Conservation (phyloP, 2,113 vertebrate species). For the Meriones unguiculatus region DNA sequence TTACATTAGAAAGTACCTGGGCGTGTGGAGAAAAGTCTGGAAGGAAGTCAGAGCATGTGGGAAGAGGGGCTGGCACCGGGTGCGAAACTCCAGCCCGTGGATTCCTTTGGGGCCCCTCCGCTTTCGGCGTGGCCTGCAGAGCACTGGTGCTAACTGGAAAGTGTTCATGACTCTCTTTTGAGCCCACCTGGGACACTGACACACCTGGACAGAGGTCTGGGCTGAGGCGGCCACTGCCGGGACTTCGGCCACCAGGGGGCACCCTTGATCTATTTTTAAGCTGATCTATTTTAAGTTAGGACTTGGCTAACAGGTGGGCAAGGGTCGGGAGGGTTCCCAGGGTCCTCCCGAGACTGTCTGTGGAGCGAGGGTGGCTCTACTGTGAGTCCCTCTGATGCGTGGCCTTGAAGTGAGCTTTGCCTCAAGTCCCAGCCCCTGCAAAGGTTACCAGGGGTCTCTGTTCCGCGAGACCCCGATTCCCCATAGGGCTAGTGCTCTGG, state of each 20-base stretch:
- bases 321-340: background rate
- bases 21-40: too few species aligned
- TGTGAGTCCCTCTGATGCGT: too few species aligned
- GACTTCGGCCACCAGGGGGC: slow-evolving; percentile 75
- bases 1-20: background rate
- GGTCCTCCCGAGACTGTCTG: background rate
- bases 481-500: rapidly evolving
- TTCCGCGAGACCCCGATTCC: background rate
- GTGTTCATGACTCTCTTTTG: rapidly evolving
- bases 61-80: background rate
- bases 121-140: rapidly evolving
- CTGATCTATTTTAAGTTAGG: too few species aligned
- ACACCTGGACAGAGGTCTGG: rapidly evolving
- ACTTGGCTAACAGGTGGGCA: background rate
- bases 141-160: rapidly evolving
- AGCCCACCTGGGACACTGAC: background rate
- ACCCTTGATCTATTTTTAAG: background rate
- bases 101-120: rapidly evolving
- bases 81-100: rapidly evolving
- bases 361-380: background rate
- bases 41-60: rapidly evolving
- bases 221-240: rapidly evolving
- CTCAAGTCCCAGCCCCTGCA: too few species aligned
- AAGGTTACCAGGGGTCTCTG: background rate
- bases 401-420: background rate